Evolutionary conservation across 2,888 invertebrate genomes (phyloP).

Genomic region (Cephus pulcher): DNA sequence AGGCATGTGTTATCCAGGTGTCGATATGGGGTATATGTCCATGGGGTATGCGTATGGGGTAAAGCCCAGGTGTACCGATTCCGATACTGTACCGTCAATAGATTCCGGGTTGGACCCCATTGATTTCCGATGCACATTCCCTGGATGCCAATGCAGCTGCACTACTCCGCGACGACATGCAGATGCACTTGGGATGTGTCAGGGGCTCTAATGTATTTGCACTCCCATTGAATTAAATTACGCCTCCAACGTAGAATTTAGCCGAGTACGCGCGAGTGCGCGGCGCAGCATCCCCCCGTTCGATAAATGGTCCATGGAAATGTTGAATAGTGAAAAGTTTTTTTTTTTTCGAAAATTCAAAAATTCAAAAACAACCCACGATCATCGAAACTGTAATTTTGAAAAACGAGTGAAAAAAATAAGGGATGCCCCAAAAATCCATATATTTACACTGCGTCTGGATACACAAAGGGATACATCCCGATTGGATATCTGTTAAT

Average conservation of each 20-base stretch:
- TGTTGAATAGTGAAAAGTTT: neutral
- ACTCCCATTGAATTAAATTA: neutral
- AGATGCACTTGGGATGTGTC: constrained; percentile 1
- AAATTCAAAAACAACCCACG: no score
- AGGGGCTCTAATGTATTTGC: neutral
- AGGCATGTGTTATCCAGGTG: constrained; percentile 58
- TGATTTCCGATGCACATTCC: constrained; percentile 41
- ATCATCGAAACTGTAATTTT: neutral
- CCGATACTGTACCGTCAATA: constrained; percentile 34
- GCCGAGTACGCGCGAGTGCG: neutral
- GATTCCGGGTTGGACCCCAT: constrained; percentile 43
- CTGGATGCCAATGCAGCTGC: constrained; percentile 6
- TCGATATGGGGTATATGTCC: constrained; percentile 33
- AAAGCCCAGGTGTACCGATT: constrained; percentile 44
- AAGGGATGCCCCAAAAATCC: neutral
- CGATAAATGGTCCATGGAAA: neutral
- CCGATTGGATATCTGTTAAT: neutral
- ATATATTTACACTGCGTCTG: neutral
- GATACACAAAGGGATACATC: neutral
- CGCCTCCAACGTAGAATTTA: neutral
- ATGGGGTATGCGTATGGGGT: constrained; percentile 12
- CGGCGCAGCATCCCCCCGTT: neutral
- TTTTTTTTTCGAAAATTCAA: no score
- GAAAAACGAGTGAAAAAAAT: neutral
- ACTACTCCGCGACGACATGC: constrained; percentile 1